Percentiles rank a stretch among this genome's conserved stretches.
These are phyloP conservation scores for Amphilophus citrinellus DNA, from an alignment of 2,113 vertebrate genomes.

Conservation along the genomic window DNA sequence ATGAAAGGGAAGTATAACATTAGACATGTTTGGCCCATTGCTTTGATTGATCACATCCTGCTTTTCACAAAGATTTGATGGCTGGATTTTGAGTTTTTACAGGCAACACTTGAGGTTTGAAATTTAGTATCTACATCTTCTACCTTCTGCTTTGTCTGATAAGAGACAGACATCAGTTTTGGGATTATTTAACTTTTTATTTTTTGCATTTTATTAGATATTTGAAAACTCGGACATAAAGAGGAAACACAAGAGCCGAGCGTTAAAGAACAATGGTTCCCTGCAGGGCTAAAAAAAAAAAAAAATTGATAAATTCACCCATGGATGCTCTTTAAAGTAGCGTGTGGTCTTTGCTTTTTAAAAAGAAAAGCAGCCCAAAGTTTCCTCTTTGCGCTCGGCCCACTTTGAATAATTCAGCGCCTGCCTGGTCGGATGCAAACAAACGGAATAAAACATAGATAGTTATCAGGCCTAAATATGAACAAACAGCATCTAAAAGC, in stretches of 20 bases:
- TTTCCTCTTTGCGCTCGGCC: conserved; percentile 53
- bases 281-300: neutral
- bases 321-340: conserved; percentile 14
- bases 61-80: neutral
- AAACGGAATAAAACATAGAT: conserved; percentile 72
- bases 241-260: neutral
- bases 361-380: conserved; percentile 35
- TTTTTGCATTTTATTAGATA: fast-evolving
- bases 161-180: neutral
- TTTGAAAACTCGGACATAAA: neutral
- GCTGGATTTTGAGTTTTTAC: neutral
- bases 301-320: neutral
- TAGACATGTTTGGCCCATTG: neutral
- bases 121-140: neutral
- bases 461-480: conserved; percentile 69
- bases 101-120: neutral
- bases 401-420: conserved; percentile 68
- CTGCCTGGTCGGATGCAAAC: conserved; percentile 61
- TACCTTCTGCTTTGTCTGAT: neutral
- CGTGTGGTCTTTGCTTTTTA: neutral
- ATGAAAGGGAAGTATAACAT: neutral
- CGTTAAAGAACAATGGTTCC: neutral
- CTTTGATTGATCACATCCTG: neutral
- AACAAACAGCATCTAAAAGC: conserved; percentile 70
- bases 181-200: neutral